These are phyloP conservation scores for Hyposoter didymator DNA, from an alignment of 2,888 invertebrate species.

Conservation along the genomic window DNA sequence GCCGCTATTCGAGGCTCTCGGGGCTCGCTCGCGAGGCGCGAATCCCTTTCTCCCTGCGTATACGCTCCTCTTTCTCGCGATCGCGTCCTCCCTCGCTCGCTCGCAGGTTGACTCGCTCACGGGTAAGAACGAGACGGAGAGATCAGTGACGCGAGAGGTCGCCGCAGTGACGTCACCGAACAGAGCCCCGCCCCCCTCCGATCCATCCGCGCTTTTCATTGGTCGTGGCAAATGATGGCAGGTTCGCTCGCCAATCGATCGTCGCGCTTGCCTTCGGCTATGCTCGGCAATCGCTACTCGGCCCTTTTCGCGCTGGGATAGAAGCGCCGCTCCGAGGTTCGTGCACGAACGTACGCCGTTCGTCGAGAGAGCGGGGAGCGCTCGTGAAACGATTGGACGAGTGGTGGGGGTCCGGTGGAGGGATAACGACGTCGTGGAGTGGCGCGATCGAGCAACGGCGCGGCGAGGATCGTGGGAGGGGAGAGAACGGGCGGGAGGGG, in stretches of 20 bases:
- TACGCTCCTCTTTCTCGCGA: conserved; percentile 33
- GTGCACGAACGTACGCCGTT: conserved; percentile 23
- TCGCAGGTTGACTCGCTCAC: neutral
- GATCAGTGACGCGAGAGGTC: conserved; percentile 75
- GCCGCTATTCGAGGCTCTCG: conserved; percentile 7
- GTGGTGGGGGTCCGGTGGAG: conserved; percentile 48
- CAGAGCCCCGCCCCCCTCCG: conserved; percentile 74
- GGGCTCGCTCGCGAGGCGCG: conserved; percentile 5
- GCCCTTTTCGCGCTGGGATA: conserved; percentile 16
- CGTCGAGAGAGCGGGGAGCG: conserved; percentile 15
- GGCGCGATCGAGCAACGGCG: conserved; percentile 58
- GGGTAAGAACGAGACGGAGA: conserved; percentile 13
- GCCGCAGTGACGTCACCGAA: conserved; percentile 78
- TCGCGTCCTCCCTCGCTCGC: conserved; percentile 47
- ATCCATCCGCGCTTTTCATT: conserved; percentile 73
- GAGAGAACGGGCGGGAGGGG: neutral
- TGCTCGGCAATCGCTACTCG: conserved; percentile 39
- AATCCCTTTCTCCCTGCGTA: conserved; percentile 44
- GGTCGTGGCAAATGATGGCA: conserved; percentile 82
- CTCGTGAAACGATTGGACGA: conserved; percentile 36
- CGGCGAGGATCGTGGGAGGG: conserved; percentile 51
- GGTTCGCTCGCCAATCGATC: conserved; percentile 83
- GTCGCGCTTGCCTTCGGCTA: conserved; percentile 68
- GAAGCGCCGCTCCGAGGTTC: neutral
- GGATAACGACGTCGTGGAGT: conserved; percentile 40